Evolutionary conservation across 2,888 invertebrate genomes (phyloP), one percentile per base, ranked within the genome.

Genomic region (Tachina grossa): DNA sequence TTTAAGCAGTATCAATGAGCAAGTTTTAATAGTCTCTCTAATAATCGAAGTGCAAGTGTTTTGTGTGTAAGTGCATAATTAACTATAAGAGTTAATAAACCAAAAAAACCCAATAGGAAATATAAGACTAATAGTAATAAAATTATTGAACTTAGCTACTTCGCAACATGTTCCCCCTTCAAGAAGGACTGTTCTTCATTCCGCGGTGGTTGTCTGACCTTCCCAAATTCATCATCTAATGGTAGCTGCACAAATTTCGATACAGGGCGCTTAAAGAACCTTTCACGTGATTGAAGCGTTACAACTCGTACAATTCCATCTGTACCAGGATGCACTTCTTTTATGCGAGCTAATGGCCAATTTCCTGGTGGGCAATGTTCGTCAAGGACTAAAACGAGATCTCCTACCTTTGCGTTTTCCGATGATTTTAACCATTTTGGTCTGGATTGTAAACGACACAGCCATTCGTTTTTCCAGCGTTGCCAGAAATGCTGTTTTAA

Each of bases 291-390:
- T 9, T 55, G 19, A n/a, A 81, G 59, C 5, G 68, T 68, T 3
- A 84, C 84, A 2, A 89, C 88, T 19, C 79, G 47, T 13, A 75
- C 51, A 1, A 86, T 59, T 8, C 87, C 88, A 78, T 90, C 90
- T 5, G 74, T n/a, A 45, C 89, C 89, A 9, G 89, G 88, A 65
- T 89, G 87, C 11, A 88, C n/a, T 39, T 88, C 55, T 9, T 61
- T 59, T 9, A 91, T 77, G 63, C 88, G 55, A 6, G 88, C 90
- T 8, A 89, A 61, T n/a, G 81, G 71, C 90, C 90, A 91, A 16
- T 87, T 51, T n/a, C 78, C 77, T 9, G 84, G 82, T 2, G 75
- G 80, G 31, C 57, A 49, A 13, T 72, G 81, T 39, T 86, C 74
- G 16, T 85, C 84, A 22, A 83, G 59, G 6, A 87, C 22, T 10